Evolutionary conservation across 2,797 vertebrate genomes (phyloP), one percentile per base, ranked within the genome.

Genomic region (Cynodonichthys magdalenae): DNA sequence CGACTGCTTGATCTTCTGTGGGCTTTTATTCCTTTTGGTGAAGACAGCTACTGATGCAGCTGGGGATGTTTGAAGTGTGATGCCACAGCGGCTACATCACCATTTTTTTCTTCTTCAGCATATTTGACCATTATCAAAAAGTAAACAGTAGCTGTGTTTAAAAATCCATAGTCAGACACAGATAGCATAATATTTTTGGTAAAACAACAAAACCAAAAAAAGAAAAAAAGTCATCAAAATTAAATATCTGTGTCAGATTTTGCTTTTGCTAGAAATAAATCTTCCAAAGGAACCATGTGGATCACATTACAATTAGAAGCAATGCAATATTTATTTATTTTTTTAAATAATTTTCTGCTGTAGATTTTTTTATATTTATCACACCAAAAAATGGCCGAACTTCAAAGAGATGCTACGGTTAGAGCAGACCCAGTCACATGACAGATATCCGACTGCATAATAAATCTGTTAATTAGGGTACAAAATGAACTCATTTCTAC

Each of bases 391-490:
- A 61, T 44, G 72, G 65, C 73, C 17, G 9, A 48, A 77, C 79
- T 77, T 87, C 77, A 85, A 85, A 87, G 62, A 39, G 52, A 69
- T 45, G 47, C 44, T 55, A 64, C 36, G 64, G 71, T 66, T 53
- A 65, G 59, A 7, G 55, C 78, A 61, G 71, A 74, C 10, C n/a
- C 46, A 45, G 62, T 71, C 71, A 59, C 63, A 61, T 63, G 69
- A 82, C 73, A 75, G 66, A 79, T 74, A 75, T 84, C 63, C 60
- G 49, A 27, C 68, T 69, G 41, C 0, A 8, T 74, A 75, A 71
- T 61, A 80, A 83, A 79, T 87, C 80, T 77, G 77, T 77, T 87
- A 86, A 89, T 91, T 80, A 84, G 76, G 61, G 56, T 42, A 79
- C 79, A 78, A 77, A 83, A 83, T 72, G 63, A 83, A 83, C 61